Evolutionary conservation across 35 echinoderm and acorn worm species (phyloP).

Genomic region (Anneissia japonica): DNA sequence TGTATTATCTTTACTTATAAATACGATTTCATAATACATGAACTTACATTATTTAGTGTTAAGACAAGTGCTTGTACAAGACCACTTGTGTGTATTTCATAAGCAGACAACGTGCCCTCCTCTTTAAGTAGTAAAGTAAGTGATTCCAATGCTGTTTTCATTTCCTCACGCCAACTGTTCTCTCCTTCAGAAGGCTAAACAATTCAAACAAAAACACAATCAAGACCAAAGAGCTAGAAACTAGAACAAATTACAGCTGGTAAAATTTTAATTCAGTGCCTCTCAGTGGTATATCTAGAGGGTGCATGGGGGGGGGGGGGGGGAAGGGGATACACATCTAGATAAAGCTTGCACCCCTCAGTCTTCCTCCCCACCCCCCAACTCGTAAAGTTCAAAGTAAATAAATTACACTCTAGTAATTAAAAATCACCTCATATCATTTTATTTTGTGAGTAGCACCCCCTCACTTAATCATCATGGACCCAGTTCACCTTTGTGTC

Average conservation of each 20-base stretch:
- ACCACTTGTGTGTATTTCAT: conserved; percentile 98
- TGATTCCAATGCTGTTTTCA: conserved; percentile 78
- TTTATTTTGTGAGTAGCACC: no score
- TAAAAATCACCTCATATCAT: no score
- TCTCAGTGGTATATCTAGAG: conserved; percentile 81
- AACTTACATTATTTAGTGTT: conserved; percentile 97
- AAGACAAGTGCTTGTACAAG: conserved; percentile 82
- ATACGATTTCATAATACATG: no score
- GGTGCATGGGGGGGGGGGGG: conserved; percentile 66
- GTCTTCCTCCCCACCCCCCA: conserved; percentile 36
- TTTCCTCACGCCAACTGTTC: conserved; percentile 51
- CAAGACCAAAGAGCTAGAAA: no score
- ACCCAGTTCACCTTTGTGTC: not conserved
- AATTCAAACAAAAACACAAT: not conserved
- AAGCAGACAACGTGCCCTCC: conserved; percentile 90
- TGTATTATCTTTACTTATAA: no score
- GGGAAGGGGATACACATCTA: conserved; percentile 59
- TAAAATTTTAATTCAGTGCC: conserved; percentile 93
- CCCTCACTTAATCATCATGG: no score
- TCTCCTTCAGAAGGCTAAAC: conserved; percentile 58
- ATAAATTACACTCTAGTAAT: no score
- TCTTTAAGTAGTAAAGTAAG: conserved; percentile 78
- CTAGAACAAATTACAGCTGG: no score
- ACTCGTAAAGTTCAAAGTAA: not conserved
- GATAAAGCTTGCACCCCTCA: conserved; percentile 59